Evolutionary conservation across 1,140 invertebrate genomes (phyloP).

Genomic region (Tetraneura akinire): DNA sequence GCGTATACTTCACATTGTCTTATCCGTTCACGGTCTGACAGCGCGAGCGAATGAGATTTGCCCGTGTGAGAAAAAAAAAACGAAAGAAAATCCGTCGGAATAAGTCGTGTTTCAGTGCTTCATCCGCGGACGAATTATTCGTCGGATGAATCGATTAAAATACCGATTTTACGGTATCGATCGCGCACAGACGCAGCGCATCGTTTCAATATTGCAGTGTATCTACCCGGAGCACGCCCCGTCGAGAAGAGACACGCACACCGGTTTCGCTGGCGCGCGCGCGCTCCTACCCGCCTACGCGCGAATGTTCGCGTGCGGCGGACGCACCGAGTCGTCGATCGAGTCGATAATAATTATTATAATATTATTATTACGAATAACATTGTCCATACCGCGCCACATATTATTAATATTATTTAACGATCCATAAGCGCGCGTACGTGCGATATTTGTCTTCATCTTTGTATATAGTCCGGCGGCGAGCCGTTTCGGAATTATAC

Average conservation of each 20-base stretch:
- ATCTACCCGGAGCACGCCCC: not conserved
- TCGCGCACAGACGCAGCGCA: not conserved
- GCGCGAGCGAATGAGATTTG: not conserved
- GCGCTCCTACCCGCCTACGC: not conserved
- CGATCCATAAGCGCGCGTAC: not conserved
- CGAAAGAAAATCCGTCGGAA: not conserved
- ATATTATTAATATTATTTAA: not conserved
- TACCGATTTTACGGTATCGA: conserved; percentile 24
- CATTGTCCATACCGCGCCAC: not conserved
- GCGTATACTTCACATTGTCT: not conserved
- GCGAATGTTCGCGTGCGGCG: not conserved
- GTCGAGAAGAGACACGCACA: not conserved
- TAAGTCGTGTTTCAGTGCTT: not conserved
- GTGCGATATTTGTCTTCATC: too few relatives aligned
- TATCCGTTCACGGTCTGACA: not conserved
- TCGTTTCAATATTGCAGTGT: not conserved
- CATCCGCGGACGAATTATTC: not conserved
- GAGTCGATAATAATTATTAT: conserved; percentile 8
- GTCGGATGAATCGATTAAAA: conserved; percentile 26
- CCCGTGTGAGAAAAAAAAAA: conserved; percentile 7
- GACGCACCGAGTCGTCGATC: conserved; percentile 2
- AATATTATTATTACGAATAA: not conserved
- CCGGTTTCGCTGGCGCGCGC: not conserved
- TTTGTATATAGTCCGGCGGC: too few relatives aligned
- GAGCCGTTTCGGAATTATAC: too few relatives aligned